These are phyloP conservation scores for Elymnias hypermnestra DNA, from an alignment of 1,140 invertebrate genomes.

Conservation along the genomic window DNA sequence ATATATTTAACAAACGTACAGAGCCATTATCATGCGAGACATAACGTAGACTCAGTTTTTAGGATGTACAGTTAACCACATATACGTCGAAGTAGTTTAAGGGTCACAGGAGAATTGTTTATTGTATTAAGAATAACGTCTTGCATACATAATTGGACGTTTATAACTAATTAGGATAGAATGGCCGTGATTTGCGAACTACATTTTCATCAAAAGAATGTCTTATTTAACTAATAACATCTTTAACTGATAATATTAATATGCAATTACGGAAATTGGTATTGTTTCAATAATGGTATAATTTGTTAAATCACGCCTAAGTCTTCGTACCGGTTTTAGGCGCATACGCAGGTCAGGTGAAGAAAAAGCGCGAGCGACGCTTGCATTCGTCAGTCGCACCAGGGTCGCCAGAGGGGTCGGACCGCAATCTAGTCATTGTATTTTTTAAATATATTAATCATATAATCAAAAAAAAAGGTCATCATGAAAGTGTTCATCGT, in stretches of 20 bases:
- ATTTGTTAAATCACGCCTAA: slow-evolving; percentile 61
- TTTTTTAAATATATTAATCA: slow-evolving; percentile 50
- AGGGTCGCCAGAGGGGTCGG: slow-evolving; percentile 60
- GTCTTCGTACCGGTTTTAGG: slow-evolving; percentile 62
- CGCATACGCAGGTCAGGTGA: slow-evolving; percentile 54
- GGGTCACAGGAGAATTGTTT: slow-evolving; percentile 23
- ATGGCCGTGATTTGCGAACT: not conserved
- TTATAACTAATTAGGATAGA: not conserved
- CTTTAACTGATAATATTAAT: slow-evolving; percentile 23
- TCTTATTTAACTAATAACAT: slow-evolving; percentile 6
- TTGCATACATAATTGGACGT: slow-evolving; percentile 22
- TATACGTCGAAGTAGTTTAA: slow-evolving; percentile 22
- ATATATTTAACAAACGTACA: slow-evolving; percentile 23
- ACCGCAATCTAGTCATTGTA: slow-evolving; percentile 70
- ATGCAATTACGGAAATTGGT: slow-evolving; percentile 33
- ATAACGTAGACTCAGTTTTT: slow-evolving; percentile 27
- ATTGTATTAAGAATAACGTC: slow-evolving; percentile 21
- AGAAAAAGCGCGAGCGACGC: slow-evolving; percentile 67
- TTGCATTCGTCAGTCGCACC: slow-evolving; percentile 58
- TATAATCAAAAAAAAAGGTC: slow-evolving; percentile 57
- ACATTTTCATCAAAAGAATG: slow-evolving; percentile 7
- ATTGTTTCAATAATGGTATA: slow-evolving; percentile 54
- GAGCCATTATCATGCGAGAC: slow-evolving; percentile 36
- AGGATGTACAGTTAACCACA: slow-evolving; percentile 39
- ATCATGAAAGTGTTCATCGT: slow-evolving; percentile 73